Base-by-base conservation (phyloP, 2,113 vertebrate species). In the Atlantisia rogersi region DNA sequence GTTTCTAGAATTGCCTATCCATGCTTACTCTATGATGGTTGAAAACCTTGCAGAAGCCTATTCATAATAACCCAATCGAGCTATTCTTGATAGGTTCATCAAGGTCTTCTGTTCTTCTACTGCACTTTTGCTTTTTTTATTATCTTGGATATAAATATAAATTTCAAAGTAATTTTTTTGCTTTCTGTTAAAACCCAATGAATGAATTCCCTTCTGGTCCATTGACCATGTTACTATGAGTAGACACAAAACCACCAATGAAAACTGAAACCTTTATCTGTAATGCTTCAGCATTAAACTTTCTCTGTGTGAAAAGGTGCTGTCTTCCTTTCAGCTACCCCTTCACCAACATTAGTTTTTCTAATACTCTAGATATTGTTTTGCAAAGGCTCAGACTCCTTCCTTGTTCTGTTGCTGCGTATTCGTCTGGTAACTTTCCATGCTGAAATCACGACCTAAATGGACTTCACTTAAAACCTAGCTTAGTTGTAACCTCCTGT, bases 151-250 rank as follows among this genome's bases (percentile, higher is more conserved):
- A 35, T 10, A 77, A 35, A 63, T 67, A 46, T 92, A 90, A 73
- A 31, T 48, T 84, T 87, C 86, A 73, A 84, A 94, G 88, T 1
- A 29, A 76, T 92, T 92, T 94, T 76, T 94, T 86, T 93, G 80
- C 63, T 69, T 64, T 42, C 31, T 71, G 58, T 75, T 92, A 94
- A 89, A 96, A 84, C 65, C 86, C 95, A 79, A 29, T 69, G 77
- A 94, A 93, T 94, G 91, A 83, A 70, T 89, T 96, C 86, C 62
- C 74, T 96, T 95, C 88, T 96, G 94, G 77, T 92, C 95, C 86
- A 92, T 94, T 95, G 92, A 73, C 73, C 29, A 15, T 12, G 83
- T 87, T 92, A 88, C 80, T 79, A 7, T 76, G 69, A 79, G 77
- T 52, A 83, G 96, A 82, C 77, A 76, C 62, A 71, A 79, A 69